phyloP scores from a whole-genome alignment of 2,888 invertebrate genomes.

The Acleris cristana region DNA sequence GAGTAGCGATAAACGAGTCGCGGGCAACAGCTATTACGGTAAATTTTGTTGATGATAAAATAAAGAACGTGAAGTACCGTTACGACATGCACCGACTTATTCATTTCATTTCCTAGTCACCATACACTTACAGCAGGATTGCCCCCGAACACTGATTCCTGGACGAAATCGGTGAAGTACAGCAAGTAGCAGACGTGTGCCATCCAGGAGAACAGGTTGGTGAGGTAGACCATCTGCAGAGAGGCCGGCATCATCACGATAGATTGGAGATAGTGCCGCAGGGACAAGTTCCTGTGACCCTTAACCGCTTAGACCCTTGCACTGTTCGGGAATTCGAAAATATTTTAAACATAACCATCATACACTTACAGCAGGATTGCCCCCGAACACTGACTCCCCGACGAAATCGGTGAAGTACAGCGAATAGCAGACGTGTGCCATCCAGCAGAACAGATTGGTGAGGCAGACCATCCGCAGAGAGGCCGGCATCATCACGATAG shows the following conservation, averaged over 20 bases:
- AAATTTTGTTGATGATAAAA: too few species aligned
- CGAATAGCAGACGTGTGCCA: slow-evolving; percentile 98
- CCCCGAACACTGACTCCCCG: slow-evolving; percentile 94
- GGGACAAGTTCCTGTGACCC: slow-evolving; percentile 77
- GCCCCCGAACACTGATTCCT: slow-evolving; percentile 94
- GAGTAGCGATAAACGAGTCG: too few species aligned
- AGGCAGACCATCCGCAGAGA: slow-evolving; percentile 94
- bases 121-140: slow-evolving; percentile 87
- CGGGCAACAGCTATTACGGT: too few species aligned
- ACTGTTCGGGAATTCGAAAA: too few species aligned
- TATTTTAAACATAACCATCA: not conserved
- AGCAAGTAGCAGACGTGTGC: slow-evolving; percentile 98
- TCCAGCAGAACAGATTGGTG: slow-evolving; percentile 98
- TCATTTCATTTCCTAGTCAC: not conserved
- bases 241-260: slow-evolving; percentile 96
- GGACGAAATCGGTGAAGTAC: slow-evolving; percentile 98
- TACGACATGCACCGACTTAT: too few species aligned
- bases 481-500: slow-evolving; percentile 95
- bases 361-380: slow-evolving; percentile 88
- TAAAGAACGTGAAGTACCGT: too few species aligned
- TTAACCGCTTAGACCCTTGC: too few species aligned
- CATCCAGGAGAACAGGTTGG: slow-evolving; percentile 99
- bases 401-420: slow-evolving; percentile 98
- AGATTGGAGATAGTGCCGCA: slow-evolving; percentile 93
- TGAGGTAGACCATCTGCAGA: slow-evolving; percentile 93